Base-by-base conservation (phyloP, 2,797 vertebrate genomes). In the Gambusia yucatana region DNA sequence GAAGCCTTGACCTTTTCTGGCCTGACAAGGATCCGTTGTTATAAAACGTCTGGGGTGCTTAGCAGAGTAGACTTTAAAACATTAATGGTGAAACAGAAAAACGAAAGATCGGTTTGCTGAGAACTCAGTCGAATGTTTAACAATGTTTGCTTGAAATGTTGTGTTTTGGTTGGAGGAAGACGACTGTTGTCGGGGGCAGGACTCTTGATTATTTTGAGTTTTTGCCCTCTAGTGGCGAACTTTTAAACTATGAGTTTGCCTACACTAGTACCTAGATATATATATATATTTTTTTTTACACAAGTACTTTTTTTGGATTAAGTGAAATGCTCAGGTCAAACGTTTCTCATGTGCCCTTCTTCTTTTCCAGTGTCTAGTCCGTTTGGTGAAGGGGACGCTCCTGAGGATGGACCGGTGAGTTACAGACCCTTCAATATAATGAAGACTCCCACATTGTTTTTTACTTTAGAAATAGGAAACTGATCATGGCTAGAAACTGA, bases 321-420 rank as follows among this genome's bases (percentile, higher is more conserved):
- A 2, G 47, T 33, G 22, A 55, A 33, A n/a, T 43, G 17, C 36
- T 55, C 4, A 52, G 57, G 73, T 61, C 3, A 57, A 73, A 20
- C 61, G 43, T 44, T 13, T 50, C 3, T 14, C 61, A 22, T 81
- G 13, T 65, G 48, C 73, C 76, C 33, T 74, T 10, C 43, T 36
- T 84, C 17, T 83, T 65, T 86, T 90, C 52, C 94, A 99, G 98
- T 97, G 83, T 98, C 96, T 86, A 95, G 96, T 61, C 86, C 95
- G 17, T 97, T 97, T 91, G 97, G 95, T 87, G 97, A 98, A 86
- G 91, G 95, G 20, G 97, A 98, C 86, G 93, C 91, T 86, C 90
- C 95, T 48, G 97, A 97, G 85, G 97, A 98, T 80, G 96, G 97
- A 86, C 94, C 97, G 94, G 98, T 99, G 92, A 97, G 98, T 96